These are phyloP conservation scores for Chlorops oryzae DNA, from an alignment of 1,140 invertebrate genomes.

Conservation along the genomic window DNA sequence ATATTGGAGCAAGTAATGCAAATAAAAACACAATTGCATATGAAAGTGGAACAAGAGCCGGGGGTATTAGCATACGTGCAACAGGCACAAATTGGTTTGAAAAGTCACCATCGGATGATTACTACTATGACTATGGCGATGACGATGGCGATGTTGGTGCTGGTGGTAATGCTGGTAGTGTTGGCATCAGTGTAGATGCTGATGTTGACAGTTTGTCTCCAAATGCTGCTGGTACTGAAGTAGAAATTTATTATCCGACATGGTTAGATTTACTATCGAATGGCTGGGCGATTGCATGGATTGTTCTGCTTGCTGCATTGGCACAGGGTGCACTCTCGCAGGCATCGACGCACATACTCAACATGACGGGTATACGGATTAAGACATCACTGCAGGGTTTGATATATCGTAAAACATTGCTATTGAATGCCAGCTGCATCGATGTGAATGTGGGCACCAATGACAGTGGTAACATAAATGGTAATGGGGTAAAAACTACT, in stretches of 20 bases:
- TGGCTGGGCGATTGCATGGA: slow-evolving; percentile 68
- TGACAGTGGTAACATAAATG: not conserved
- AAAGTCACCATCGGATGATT: too few relatives aligned
- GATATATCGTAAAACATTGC: slow-evolving; percentile 48
- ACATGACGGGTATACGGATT: slow-evolving; percentile 71
- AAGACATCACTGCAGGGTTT: slow-evolving; percentile 71
- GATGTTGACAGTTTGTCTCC: not conserved
- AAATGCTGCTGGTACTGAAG: slow-evolving; percentile 16
- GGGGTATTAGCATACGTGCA: slow-evolving; percentile 3
- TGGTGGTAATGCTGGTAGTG: too few relatives aligned
- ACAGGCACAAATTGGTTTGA: slow-evolving; percentile 15
- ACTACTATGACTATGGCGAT: slow-evolving; percentile 13
- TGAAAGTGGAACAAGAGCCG: not conserved
- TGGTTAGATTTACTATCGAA: slow-evolving; percentile 62
- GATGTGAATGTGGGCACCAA: slow-evolving; percentile 19
- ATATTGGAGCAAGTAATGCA: not conserved
- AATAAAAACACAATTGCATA: not conserved
- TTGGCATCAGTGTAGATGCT: slow-evolving; percentile 6
- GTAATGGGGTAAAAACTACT: too few relatives aligned
- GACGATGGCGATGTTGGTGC: slow-evolving; percentile 19
- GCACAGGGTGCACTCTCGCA: slow-evolving; percentile 77
- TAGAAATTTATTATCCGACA: slow-evolving; percentile 48
- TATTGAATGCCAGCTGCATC: slow-evolving; percentile 33
- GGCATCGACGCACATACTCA: slow-evolving; percentile 74
- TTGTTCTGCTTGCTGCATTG: slow-evolving; percentile 66